Evolutionary conservation across 1,140 invertebrate genomes (phyloP), one percentile per base, ranked within the genome.

Genomic region (Heliconius nattereri): DNA sequence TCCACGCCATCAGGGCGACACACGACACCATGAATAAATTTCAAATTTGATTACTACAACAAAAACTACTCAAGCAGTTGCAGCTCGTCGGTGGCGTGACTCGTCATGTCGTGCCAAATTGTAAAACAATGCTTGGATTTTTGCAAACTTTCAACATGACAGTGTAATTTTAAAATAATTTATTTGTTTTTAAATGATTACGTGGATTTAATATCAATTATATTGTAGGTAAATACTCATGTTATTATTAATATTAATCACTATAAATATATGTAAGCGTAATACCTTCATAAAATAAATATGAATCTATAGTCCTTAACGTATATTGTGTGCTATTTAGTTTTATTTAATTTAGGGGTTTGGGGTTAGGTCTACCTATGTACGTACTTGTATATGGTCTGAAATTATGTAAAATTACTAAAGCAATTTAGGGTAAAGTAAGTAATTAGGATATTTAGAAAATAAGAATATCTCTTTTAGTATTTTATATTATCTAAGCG

Each of bases 31-130:
- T 23, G 26, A 26, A 66, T 66, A 66, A 66, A 66, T 66, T 66
- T 66, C 11, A 66, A 29, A 66, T 66, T 66, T 66, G 23, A 66
- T 66, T 66, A 29, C 11, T 13, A 66, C 60, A 66, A 29, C 60
- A 66, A 66, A 66, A 66, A 66, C 60, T 66, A 66, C 26, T 19
- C 60, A 29, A 66, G 60, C 60, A 60, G 23, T 66, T 66, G 23
- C 60, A 26, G 60, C 5, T 66, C 13, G 60, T 29, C 79, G 85
- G 78, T 92, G 78, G 91, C 91, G 91, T 93, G 91, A 86, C 86
- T 81, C 73, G 78, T 20, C 74, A 81, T 86, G 90, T 89, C 91
- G 90, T 91, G 90, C 91, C 90, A 90, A 89, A 89, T 84, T 74
- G 87, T 88, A 87, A 86, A 86, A 89, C 86, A 85, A 86, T 85